Percentiles rank a stretch among this genome's conserved stretches.
phyloP scores from a whole-genome alignment of 2,113 vertebrate species.

The Butorides virescens region DNA sequence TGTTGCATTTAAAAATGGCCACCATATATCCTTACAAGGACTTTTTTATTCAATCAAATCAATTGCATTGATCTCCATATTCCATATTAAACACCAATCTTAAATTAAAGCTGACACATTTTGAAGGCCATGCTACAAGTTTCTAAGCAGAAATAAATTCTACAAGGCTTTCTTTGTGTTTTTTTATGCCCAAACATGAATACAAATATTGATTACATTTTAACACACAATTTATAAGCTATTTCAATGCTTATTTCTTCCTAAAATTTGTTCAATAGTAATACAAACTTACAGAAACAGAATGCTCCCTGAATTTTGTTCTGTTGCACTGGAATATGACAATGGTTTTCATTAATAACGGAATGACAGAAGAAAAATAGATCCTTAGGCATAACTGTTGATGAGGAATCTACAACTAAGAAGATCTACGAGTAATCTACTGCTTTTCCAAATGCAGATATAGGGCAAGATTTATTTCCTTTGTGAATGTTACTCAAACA shows the following conservation, averaged over 20 bases:
- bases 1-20: slow-evolving; percentile 69
- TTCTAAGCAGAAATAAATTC: slow-evolving; percentile 60
- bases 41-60: slow-evolving; percentile 73
- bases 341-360: neutral
- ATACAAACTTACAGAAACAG: slow-evolving; percentile 22
- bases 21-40: slow-evolving; percentile 67
- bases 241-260: slow-evolving; percentile 25
- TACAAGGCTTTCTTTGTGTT: slow-evolving; percentile 20
- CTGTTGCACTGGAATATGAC: neutral
- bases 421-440: neutral
- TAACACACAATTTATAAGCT: slow-evolving; percentile 59
- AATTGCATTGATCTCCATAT: slow-evolving; percentile 70
- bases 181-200: slow-evolving; percentile 57
- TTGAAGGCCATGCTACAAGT: slow-evolving; percentile 42
- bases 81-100: slow-evolving; percentile 69
- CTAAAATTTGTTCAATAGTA: slow-evolving; percentile 52
- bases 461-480: neutral
- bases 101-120: slow-evolving; percentile 69
- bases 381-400: neutral
- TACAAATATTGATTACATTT: slow-evolving; percentile 70
- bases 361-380: neutral
- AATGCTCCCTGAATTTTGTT: neutral
- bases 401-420: neutral
- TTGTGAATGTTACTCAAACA: neutral
- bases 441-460: neutral